phyloP scores from a whole-genome alignment of 1,140 invertebrate genomes.

The Magallana ariakensis region DNA sequence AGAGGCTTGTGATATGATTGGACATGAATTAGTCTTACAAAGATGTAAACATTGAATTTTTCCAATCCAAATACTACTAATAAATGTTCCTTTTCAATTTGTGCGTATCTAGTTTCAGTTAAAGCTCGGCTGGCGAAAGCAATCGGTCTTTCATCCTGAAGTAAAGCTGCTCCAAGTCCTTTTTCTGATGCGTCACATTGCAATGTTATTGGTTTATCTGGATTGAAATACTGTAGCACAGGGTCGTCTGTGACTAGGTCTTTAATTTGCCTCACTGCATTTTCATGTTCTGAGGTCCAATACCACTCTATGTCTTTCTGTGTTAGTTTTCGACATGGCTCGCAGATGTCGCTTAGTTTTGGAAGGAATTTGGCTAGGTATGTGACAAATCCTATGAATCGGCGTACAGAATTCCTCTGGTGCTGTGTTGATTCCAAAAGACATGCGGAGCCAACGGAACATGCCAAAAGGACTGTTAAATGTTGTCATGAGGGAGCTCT shows the following conservation, averaged over 20 bases:
- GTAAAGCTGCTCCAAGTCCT: conserved; percentile 75
- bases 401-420: conserved; percentile 33
- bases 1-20: too few relatives aligned
- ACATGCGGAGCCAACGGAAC: conserved; percentile 54
- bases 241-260: conserved; percentile 52
- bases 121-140: conserved; percentile 75
- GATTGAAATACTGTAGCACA: conserved; percentile 61
- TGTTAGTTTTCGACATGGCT: conserved; percentile 64
- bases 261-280: conserved; percentile 63
- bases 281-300: conserved; percentile 57
- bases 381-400: conserved; percentile 56
- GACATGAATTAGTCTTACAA: conserved; percentile 69
- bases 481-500: conserved; percentile 54
- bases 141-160: conserved; percentile 72
- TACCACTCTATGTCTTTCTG: conserved; percentile 62
- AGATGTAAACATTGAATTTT: conserved; percentile 78
- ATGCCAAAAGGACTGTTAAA: conserved; percentile 55
- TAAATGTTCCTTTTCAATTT: conserved; percentile 80
- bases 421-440: conserved; percentile 54
- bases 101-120: conserved; percentile 78
- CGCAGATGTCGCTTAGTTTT: conserved; percentile 64
- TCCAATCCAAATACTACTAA: conserved; percentile 74
- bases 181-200: conserved; percentile 62
- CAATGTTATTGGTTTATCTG: conserved; percentile 54
- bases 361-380: conserved; percentile 58